phyloP scores from a whole-genome alignment of 2,888 invertebrate species.

The Cantharis lateralis region DNA sequence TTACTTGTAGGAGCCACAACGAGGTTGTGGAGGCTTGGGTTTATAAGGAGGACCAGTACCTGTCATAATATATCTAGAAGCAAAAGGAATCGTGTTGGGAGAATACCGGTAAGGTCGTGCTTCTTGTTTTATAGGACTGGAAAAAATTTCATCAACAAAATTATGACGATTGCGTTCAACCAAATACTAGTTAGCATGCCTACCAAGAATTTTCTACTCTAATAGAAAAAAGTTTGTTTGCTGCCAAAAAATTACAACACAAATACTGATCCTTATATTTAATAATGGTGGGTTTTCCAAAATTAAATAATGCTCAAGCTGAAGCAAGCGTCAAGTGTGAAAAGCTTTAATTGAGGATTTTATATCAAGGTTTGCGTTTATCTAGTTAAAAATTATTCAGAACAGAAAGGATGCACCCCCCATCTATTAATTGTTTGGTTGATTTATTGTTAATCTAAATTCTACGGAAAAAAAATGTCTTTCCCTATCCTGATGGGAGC shows the following conservation, averaged over 20 bases:
- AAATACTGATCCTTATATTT: not conserved
- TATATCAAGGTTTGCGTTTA: not conserved
- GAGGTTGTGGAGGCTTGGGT: constrained; percentile 8
- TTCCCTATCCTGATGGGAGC: too few relatives aligned
- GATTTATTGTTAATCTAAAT: too few relatives aligned
- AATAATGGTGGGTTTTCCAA: not conserved
- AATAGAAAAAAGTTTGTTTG: not conserved
- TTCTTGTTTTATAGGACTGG: constrained; percentile 26
- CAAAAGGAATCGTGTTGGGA: not conserved
- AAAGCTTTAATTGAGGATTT: not conserved
- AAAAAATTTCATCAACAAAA: not conserved
- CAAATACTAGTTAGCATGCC: not conserved
- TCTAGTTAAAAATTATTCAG: too few relatives aligned
- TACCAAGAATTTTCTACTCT: not conserved
- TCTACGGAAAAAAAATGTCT: too few relatives aligned
- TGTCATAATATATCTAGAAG: not conserved
- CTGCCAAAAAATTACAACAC: not conserved
- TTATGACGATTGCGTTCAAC: not conserved
- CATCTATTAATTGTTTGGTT: too few relatives aligned
- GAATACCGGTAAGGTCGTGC: constrained; percentile 10
- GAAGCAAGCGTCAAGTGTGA: not conserved
- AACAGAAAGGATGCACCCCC: too few relatives aligned
- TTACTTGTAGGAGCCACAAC: not conserved
- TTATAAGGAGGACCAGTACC: constrained; percentile 7
- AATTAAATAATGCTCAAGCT: not conserved